These are phyloP conservation scores for Homalodisca vitripennis DNA, from an alignment of 1,140 invertebrate genomes.

Conservation along the genomic window DNA sequence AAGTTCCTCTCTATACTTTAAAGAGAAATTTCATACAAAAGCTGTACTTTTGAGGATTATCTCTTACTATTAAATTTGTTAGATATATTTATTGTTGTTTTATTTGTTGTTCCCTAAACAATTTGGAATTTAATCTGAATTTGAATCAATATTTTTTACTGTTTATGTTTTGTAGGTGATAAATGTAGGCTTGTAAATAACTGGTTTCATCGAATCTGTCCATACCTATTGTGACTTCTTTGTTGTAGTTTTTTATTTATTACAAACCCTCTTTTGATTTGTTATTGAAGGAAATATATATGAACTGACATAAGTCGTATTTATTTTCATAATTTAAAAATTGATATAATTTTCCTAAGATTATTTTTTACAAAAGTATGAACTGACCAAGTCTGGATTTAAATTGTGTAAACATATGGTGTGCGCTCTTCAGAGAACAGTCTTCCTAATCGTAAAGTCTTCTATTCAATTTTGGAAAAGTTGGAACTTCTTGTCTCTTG, in stretches of 20 bases:
- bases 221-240: neutral
- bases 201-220: no score
- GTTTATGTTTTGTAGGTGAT: neutral
- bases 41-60: constrained; percentile 15
- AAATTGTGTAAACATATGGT: no score
- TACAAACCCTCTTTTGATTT: neutral
- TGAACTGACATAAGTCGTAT: neutral
- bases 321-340: no score
- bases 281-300: neutral
- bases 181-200: no score
- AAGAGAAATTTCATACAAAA: constrained; percentile 21
- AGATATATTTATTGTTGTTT: constrained; percentile 25
- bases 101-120: constrained; percentile 13
- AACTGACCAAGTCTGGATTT: no score
- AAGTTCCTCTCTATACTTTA: constrained; percentile 19
- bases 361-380: no score
- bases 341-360: no score
- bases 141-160: neutral
- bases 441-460: no score
- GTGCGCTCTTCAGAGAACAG: no score
- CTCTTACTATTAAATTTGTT: constrained; percentile 24
- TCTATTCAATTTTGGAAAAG: no score
- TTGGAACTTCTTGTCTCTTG: no score
- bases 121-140: constrained; percentile 13
- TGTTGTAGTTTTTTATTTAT: neutral